phyloP scores from a whole-genome alignment of 2,113 vertebrate genomes.

The Collichthys lucidus region DNA sequence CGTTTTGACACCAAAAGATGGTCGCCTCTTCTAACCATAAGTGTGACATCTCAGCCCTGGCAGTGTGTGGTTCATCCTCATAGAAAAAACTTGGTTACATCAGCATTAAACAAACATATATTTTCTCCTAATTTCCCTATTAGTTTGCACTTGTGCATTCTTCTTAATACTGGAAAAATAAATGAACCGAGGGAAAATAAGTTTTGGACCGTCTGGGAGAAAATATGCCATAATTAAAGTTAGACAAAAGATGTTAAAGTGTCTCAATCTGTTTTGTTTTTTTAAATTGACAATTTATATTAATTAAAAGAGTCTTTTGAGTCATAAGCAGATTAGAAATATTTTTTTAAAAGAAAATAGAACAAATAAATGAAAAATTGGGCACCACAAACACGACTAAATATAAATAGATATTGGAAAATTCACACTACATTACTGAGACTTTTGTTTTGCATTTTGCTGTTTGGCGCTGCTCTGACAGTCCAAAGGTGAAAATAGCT shows the following conservation, averaged over 20 bases:
- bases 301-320: background rate
- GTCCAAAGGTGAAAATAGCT: background rate
- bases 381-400: background rate
- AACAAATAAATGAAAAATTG: conserved; percentile 1
- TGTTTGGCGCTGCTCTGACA: background rate
- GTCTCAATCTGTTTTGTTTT: background rate
- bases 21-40: background rate
- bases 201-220: background rate
- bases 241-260: background rate
- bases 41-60: background rate
- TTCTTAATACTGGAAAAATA: background rate
- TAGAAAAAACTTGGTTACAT: conserved; percentile 4
- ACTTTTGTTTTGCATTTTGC: background rate
- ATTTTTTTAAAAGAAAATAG: background rate
- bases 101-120: conserved; percentile 4
- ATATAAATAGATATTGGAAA: background rate
- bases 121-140: background rate
- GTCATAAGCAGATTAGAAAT: background rate
- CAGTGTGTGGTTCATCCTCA: background rate
- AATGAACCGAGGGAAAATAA: conserved; percentile 5
- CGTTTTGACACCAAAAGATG: background rate
- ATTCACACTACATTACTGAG: background rate
- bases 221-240: background rate
- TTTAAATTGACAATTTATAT: background rate
- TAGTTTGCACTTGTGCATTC: background rate